phyloP scores from a whole-genome alignment of 1,140 invertebrate species.

The Apis dorsata region DNA sequence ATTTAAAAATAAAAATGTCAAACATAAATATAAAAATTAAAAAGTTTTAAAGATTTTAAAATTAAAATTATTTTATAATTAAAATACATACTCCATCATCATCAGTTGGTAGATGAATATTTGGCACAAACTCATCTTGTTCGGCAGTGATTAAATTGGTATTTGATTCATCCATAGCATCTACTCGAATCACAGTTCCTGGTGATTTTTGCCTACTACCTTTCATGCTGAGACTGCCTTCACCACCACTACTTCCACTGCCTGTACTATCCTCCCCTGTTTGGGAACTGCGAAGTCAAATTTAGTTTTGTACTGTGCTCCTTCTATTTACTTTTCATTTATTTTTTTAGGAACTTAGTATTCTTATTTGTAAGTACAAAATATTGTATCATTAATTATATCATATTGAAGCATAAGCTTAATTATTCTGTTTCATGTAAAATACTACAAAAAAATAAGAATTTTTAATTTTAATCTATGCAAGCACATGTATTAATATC shows the following conservation, averaged over 20 bases:
- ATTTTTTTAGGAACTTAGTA: conserved; percentile 18
- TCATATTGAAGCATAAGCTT: conserved; percentile 13
- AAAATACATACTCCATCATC: conserved; percentile 72
- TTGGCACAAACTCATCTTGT: conserved; percentile 74
- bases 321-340: conserved; percentile 16
- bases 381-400: conserved; percentile 20
- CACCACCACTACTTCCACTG: conserved; percentile 64
- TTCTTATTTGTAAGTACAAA: conserved; percentile 30
- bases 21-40: neutral
- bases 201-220: conserved; percentile 75
- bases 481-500: neutral
- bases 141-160: conserved; percentile 72
- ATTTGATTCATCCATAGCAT: conserved; percentile 74
- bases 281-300: conserved; percentile 59
- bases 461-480: conserved; percentile 17
- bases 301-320: conserved; percentile 32
- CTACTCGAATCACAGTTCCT: conserved; percentile 72
- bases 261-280: conserved; percentile 76
- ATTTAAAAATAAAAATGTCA: neutral
- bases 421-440: conserved; percentile 30
- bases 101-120: conserved; percentile 74
- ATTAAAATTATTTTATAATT: conserved; percentile 9
- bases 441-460: conserved; percentile 24
- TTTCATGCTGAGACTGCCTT: conserved; percentile 67
- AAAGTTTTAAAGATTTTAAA: neutral